A percentile compares a stretch with the other conserved stretches of the same genome.
Conservation (phyloP, 2,113 vertebrate genomes). For the Chelonoidis abingdonii region DNA sequence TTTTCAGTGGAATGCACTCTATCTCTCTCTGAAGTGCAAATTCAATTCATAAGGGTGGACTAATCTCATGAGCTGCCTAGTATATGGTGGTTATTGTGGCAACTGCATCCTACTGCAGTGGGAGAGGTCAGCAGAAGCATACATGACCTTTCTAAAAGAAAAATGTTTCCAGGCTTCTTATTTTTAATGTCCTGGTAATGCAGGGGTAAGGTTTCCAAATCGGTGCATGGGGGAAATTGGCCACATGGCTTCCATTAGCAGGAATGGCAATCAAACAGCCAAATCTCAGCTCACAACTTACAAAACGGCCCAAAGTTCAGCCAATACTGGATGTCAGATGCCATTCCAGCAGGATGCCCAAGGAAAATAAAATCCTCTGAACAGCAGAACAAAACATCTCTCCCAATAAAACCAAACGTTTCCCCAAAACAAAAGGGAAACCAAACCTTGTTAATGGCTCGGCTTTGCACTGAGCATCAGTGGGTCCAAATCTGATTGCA, state of each 20-base stretch:
- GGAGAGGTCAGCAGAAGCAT: background rate
- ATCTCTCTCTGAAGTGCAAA: background rate
- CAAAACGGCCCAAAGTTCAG: background rate
- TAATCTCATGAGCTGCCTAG: background rate
- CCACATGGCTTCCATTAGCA: background rate
- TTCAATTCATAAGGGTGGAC: background rate
- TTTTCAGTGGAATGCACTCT: background rate
- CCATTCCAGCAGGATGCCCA: background rate
- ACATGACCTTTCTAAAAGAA: background rate
- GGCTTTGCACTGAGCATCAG: background rate
- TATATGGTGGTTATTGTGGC: background rate
- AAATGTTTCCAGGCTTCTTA: background rate
- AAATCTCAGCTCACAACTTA: background rate
- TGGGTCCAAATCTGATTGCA: fast-evolving
- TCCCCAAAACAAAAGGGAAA: background rate
- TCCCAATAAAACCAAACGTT: background rate
- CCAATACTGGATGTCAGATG: background rate
- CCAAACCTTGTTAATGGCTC: background rate
- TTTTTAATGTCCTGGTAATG: background rate
- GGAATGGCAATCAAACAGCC: fast-evolving
- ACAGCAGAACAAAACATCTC: background rate
- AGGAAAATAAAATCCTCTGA: background rate
- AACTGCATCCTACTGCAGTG: background rate
- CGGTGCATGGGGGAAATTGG: fast-evolving
- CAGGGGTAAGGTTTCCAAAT: background rate